Evolutionary conservation across 2,797 vertebrate genomes (phyloP), one percentile per base, ranked within the genome.

Genomic region (Knipowitschia caucasica): DNA sequence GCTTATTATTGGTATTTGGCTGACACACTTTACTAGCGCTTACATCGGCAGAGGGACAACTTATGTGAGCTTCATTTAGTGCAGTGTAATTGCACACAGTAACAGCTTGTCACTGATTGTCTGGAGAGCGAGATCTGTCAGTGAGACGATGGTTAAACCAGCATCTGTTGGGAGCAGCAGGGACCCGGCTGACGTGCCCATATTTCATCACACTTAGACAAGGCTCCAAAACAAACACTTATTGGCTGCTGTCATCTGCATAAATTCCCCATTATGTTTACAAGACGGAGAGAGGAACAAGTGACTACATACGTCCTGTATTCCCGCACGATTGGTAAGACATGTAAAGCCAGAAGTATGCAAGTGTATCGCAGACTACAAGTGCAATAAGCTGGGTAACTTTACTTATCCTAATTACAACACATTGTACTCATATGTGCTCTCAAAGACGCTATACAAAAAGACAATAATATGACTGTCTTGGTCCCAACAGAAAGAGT

Each of bases 51-150:
- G 43, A 54, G 20, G 25, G 34, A 57, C 34, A 65, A 58, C 29
- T 49, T 73, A 52, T 53, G 26, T 7, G 53, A 46, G 69, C 61
- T 65, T 78, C 53, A 75, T 71, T 75, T 72, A 71, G 44, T 18
- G 55, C 58, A 49, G 47, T 64, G 75, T 72, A 65, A 77, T 78
- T 73, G 75, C 58, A 46, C 45, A 30, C 56, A 58, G 71, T 65
- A 78, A 81, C 73, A 77, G 77, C 73, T 73, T 79, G 77, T 71
- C 70, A 56, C 60, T 51, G 36, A 33, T 66, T 78, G 66, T 65
- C 69, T 75, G 58, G 51, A 73, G 67, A 60, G 73, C 59, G 71
- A 77, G 71, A 79, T 77, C 62, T 77, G 71, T 58, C 51, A 67
- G 64, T 44, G 67, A 70, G 67, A 78, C 38, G 67, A 64, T 78